Conservation (phyloP, 2,113 vertebrate species). For the Alligator mississippiensis region DNA sequence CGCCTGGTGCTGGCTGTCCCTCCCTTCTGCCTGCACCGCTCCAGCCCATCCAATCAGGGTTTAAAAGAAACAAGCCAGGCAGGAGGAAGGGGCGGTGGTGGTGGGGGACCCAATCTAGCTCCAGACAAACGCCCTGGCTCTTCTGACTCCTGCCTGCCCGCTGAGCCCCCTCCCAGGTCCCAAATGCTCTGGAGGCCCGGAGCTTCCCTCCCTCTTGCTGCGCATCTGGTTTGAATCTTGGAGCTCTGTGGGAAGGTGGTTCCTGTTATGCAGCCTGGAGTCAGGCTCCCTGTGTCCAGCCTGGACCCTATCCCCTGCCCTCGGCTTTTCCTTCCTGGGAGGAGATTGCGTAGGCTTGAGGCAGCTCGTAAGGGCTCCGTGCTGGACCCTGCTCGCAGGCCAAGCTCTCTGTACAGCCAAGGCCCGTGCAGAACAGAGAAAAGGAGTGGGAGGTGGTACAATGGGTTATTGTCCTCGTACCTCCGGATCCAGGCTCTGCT, state of each 20-base stretch:
- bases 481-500: conserved; percentile 58
- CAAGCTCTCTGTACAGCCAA: not conserved
- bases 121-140: not conserved
- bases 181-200: not conserved
- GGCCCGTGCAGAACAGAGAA: not conserved
- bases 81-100: not conserved
- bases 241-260: not conserved
- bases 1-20: not conserved
- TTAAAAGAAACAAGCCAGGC: not conserved
- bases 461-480: conserved; percentile 72
- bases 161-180: not conserved
- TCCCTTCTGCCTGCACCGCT: not conserved
- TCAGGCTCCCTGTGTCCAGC: not conserved
- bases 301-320: not conserved
- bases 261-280: not conserved
- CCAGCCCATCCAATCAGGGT: not conserved
- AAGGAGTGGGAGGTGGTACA: conserved; percentile 44
- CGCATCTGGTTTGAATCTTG: not conserved
- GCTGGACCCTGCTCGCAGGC: not conserved
- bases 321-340: not conserved
- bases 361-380: not conserved
- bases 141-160: not conserved
- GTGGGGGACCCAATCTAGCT: not conserved
- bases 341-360: not conserved
- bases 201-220: not conserved